Evolutionary conservation across 2,888 invertebrate genomes (phyloP).

Genomic region (Danaus chrysippus): DNA sequence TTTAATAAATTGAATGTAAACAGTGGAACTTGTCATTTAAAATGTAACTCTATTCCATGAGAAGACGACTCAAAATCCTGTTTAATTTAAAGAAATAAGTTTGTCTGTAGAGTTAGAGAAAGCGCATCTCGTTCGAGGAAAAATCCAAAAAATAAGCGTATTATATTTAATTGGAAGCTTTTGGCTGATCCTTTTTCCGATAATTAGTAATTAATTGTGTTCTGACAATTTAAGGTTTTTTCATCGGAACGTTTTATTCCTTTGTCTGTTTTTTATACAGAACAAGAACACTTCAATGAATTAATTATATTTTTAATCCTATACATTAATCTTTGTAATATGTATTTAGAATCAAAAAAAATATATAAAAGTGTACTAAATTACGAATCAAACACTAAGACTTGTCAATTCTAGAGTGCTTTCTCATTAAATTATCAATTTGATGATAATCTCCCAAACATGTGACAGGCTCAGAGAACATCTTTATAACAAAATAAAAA

Average conservation of each 20-base stretch:
- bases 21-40: background rate
- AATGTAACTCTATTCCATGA: background rate
- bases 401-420: too few relatives aligned
- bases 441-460: background rate
- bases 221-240: constrained; percentile 1
- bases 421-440: background rate
- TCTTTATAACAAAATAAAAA: background rate
- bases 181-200: constrained; percentile 1
- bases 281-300: too few relatives aligned
- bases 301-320: too few relatives aligned
- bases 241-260: too few relatives aligned
- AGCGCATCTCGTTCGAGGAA: background rate
- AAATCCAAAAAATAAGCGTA: background rate
- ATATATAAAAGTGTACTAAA: too few relatives aligned
- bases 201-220: background rate
- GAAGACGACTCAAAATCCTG: background rate
- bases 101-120: background rate
- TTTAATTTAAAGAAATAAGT: background rate
- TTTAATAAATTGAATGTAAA: constrained; percentile 1
- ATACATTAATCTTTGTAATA: too few relatives aligned
- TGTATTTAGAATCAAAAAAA: too few relatives aligned
- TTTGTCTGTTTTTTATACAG: too few relatives aligned
- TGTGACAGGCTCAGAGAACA: too few relatives aligned
- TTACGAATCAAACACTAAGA: too few relatives aligned
- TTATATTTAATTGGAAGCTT: background rate